Base-by-base conservation (phyloP, 2,888 invertebrate genomes). In the Salpingus planirostris region DNA sequence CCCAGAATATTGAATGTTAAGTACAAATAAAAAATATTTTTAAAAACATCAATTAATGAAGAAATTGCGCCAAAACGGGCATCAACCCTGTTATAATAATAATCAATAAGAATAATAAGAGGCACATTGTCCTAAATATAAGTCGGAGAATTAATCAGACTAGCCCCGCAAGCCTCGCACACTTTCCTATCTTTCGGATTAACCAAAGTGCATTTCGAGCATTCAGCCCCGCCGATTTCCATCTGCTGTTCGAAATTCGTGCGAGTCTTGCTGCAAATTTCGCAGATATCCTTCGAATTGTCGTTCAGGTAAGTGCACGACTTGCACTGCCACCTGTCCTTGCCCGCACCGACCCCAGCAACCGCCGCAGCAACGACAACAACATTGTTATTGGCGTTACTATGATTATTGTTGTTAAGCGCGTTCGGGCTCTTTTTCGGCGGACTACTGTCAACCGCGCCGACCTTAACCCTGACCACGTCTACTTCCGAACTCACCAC, bases 151-250 rank as follows among this genome's bases (percentile, higher is more conserved):
- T 80, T 76, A 51, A 79, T 71, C 24, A 85, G 65, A 52, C 75
- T 76, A 4, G 71, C 67, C 11, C 69, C 71, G 59, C 86, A 86
- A 11, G 79, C 84, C 46, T 76, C 77, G 55, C 86, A 86, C 6
- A 55, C 55, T 21, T 66, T 66, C 4, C 75, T 76, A 31, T 75
- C 74, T 49, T 75, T 73, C 24, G 74, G 71, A 54, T 86, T 86
- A 21, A 86, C 81, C 26, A 84, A 66, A 2, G 86, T 86, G 57
- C 86, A 86, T 13, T 74, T 66, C 0, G 79, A 78, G 45, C 86
- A 86, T 56, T 83, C 78, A 27, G 79, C 69, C 0, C 84, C 84
- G 0, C 85, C 84, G 6, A 82, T 77, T 11, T 76, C 75, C 25
- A 84, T 64, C 1, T 80, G 79, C 39, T 71, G 70, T 13, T 73